phyloP scores from a whole-genome alignment of 1,140 invertebrate genomes.

The Drosophila willistoni region DNA sequence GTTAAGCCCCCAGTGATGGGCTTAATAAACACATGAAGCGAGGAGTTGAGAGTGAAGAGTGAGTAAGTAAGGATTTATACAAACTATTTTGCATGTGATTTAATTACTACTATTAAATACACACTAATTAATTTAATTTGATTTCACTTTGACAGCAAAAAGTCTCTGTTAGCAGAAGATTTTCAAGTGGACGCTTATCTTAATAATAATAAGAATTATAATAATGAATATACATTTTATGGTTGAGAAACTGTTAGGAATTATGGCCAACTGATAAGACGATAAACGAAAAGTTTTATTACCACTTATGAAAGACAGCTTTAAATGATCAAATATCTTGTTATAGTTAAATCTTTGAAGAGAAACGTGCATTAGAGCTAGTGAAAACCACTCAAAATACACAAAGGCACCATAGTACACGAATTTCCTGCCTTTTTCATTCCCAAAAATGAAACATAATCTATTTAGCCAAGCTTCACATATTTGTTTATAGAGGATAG shows the following conservation, averaged over 20 bases:
- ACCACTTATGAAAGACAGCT: too few species aligned
- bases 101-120: constrained; percentile 71
- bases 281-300: too few species aligned
- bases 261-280: too few species aligned
- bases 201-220: too few species aligned
- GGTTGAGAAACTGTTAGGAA: too few species aligned
- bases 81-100: constrained; percentile 69
- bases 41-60: constrained; percentile 7
- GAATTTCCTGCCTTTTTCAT: not conserved
- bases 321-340: not conserved
- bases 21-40: constrained; percentile 51
- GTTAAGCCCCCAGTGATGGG: constrained; percentile 62
- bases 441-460: not conserved
- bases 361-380: not conserved
- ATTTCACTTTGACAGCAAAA: not conserved
- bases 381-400: not conserved
- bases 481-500: constrained; percentile 19
- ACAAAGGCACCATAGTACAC: not conserved
- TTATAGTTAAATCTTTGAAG: not conserved
- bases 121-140: constrained; percentile 61
- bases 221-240: too few species aligned
- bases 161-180: not conserved
- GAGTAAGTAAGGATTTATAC: constrained; percentile 9
- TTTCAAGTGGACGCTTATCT: too few species aligned
- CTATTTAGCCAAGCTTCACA: constrained; percentile 10